Evolutionary conservation across 2,888 invertebrate genomes (phyloP).

Genomic region (Epistrophe grossulariae): DNA sequence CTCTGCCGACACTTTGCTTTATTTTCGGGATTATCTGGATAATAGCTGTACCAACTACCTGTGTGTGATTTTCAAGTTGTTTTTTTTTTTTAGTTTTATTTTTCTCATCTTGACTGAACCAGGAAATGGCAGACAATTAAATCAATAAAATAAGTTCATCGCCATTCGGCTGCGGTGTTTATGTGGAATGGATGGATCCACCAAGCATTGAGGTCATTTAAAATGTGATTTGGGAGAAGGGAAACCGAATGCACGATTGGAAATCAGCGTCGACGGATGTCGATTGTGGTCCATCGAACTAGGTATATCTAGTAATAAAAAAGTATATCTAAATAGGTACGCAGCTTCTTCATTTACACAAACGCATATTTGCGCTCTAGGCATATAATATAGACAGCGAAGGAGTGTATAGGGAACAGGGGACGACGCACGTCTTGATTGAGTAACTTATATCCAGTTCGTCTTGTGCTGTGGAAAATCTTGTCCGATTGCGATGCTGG

Average conservation of each 20-base stretch:
- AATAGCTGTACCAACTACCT: conserved; percentile 19
- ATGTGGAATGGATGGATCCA: background rate
- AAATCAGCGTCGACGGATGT: conserved; percentile 63
- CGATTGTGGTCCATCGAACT: conserved; percentile 56
- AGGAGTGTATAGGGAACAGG: too few relatives aligned
- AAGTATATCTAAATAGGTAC: conserved; percentile 32
- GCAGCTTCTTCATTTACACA: conserved; percentile 70
- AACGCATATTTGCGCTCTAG: conserved; percentile 55
- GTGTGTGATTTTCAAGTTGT: conserved; percentile 44
- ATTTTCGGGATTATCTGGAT: conserved; percentile 49
- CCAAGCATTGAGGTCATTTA: conserved; percentile 70
- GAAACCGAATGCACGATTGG: conserved; percentile 37
- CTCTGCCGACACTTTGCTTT: conserved; percentile 63
- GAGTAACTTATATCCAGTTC: conserved; percentile 47
- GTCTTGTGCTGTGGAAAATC: conserved; percentile 15
- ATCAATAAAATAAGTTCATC: conserved; percentile 79
- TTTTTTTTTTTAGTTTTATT: background rate
- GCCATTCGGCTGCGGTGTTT: conserved; percentile 55
- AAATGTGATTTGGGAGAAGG: conserved; percentile 71
- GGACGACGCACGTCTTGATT: conserved; percentile 52
- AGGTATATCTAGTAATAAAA: conserved; percentile 25
- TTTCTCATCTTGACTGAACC: conserved; percentile 77
- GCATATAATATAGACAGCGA: background rate
- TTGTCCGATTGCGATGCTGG: conserved; percentile 16
- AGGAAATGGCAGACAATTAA: conserved; percentile 84